Base-by-base conservation (phyloP, 2,888 invertebrate genomes). In the Hybos culiciformis region DNA sequence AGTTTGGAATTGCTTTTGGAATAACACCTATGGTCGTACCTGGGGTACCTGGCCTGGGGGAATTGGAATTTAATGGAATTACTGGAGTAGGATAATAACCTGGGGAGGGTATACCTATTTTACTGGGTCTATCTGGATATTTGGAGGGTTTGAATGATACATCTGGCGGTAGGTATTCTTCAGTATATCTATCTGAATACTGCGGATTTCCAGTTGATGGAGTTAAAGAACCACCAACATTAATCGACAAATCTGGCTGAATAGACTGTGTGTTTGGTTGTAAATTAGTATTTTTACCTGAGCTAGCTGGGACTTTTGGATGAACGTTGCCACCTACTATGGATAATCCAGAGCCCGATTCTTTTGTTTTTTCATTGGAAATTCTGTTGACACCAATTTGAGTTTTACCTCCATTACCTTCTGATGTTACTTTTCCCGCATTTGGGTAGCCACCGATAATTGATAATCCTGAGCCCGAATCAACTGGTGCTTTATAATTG, bases 1-100 rank as follows among this genome's bases (percentile, higher is more conserved):
- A 20, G 23, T 26, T 45, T 36, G 36, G 36, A 21, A 24, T 15
- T 68, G 72, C 71, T 50, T 71, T 67, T 37, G 75, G 72, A 38
- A 72, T 72, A 48, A 66, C 61, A 40, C 66, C 60, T 26, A 59
- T 56, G 19, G 61, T 61, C 45, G 53, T 49, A 37, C 57, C 57
- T 43, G 53, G 54, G 32, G 49, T 46, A 37, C 58, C 59, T 45
- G 60, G 57, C 39, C 50, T 51, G 45, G 51, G 48, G 43, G 46
- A 52, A 26, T 47, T 51, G 15, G 66, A 61, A 37, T 52, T 48
- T 50, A 51, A 51, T 24, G 61, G 58, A 32, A 46, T 46, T 37
- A 55, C 31, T 32, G 46, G 48, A 38, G 48, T 48, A 20, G 53
- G 52, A 48, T 41, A 46, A 29, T 49, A 50, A 34, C 47, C 47